phyloP scores from a whole-genome alignment of 2,113 vertebrate species.

The Paratilapia polleni region DNA sequence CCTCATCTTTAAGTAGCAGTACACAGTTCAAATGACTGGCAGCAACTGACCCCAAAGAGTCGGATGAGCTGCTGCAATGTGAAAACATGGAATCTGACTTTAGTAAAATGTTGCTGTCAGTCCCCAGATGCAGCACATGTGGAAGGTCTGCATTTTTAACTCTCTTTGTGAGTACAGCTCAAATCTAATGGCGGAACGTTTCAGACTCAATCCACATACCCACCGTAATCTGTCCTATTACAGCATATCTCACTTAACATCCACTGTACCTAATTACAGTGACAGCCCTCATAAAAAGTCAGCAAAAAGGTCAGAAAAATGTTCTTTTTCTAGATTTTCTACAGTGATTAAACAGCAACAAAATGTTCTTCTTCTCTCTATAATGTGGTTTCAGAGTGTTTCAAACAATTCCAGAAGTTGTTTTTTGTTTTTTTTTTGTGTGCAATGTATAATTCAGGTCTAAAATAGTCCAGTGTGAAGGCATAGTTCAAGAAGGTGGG shows the following conservation, averaged over 20 bases:
- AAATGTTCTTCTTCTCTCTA: background rate
- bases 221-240: background rate
- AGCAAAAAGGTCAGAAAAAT: background rate
- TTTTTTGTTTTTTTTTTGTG: background rate
- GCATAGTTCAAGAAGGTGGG: background rate
- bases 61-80: background rate
- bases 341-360: background rate
- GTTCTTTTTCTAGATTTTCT: background rate
- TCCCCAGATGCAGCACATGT: background rate
- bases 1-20: conserved; percentile 21
- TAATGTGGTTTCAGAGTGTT: background rate
- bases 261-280: background rate
- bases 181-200: background rate
- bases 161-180: background rate
- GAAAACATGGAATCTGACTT: background rate
- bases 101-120: background rate
- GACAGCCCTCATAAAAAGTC: background rate
- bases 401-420: background rate
- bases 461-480: background rate
- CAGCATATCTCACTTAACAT: background rate
- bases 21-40: background rate
- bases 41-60: background rate
- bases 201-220: background rate
- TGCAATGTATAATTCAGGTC: background rate
- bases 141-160: background rate